Evolutionary conservation across 2,797 vertebrate genomes (phyloP).

Genomic region (Brachyrhaphis roseni): DNA sequence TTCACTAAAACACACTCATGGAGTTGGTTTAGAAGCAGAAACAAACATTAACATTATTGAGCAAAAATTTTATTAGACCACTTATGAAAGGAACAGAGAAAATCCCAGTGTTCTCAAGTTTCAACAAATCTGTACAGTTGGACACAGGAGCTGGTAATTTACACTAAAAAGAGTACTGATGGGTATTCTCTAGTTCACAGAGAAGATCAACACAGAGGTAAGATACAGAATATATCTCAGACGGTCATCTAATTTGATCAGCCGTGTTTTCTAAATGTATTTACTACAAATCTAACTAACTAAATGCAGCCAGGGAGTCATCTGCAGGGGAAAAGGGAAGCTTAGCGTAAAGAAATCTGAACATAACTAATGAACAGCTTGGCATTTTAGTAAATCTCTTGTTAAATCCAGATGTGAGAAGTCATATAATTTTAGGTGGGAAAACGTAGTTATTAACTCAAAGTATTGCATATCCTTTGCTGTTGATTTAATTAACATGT

Average conservation of each 20-base stretch:
- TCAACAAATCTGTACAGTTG: conserved; percentile 56
- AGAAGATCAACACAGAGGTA: conserved; percentile 11
- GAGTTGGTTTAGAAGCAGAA: conserved; percentile 67
- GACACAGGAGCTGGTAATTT: conserved; percentile 25
- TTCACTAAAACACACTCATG: conserved; percentile 64
- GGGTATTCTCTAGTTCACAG: not conserved
- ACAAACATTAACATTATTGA: conserved; percentile 55
- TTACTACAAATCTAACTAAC: conserved; percentile 1
- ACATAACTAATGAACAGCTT: conserved; percentile 8
- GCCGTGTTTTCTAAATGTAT: not conserved
- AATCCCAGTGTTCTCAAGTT: conserved; percentile 57
- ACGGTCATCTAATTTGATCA: not conserved
- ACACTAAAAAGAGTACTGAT: conserved; percentile 18
- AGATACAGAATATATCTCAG: conserved; percentile 31
- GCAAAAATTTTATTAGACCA: conserved; percentile 57
- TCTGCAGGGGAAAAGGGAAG: not conserved
- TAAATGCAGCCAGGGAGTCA: conserved; percentile 11
- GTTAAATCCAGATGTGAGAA: not conserved
- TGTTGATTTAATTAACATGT: not conserved
- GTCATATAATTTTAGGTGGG: not conserved
- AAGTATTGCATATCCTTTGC: not conserved
- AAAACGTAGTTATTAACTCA: not conserved
- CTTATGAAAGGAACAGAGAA: conserved; percentile 53
- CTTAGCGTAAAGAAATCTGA: conserved; percentile 6
- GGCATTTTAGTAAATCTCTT: conserved; percentile 31